Evolutionary conservation across 2,113 vertebrate genomes (phyloP).

Genomic region (Amazona vittata): DNA sequence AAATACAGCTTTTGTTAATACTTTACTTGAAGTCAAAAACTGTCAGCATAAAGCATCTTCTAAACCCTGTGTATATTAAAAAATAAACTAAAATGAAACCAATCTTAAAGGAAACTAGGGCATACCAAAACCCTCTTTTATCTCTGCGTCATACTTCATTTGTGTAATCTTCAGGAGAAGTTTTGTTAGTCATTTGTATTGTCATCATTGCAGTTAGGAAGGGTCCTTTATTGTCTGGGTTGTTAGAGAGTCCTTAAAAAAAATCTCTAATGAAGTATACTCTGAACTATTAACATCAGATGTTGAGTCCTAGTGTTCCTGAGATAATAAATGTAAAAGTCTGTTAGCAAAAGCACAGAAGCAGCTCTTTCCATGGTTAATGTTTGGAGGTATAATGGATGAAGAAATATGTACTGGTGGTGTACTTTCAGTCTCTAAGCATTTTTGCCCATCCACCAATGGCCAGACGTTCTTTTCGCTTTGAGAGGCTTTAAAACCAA

Average conservation of each 20-base stretch:
- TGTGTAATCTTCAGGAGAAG: background rate
- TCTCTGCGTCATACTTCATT: background rate
- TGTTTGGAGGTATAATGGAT: background rate
- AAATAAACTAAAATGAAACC: constrained; percentile 24
- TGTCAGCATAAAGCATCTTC: background rate
- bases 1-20: constrained; percentile 1
- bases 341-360: background rate
- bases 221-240: background rate
- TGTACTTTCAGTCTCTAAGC: background rate
- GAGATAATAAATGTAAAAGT: background rate
- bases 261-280: background rate
- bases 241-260: background rate
- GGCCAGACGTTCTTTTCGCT: background rate
- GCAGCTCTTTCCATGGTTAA: background rate
- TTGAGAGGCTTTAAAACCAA: background rate
- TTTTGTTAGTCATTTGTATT: background rate
- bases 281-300: background rate
- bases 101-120: constrained; percentile 7
- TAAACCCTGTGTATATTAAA: constrained; percentile 30
- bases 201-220: background rate
- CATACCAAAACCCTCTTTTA: background rate
- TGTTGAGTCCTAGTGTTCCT: background rate
- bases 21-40: background rate
- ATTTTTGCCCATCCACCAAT: background rate
- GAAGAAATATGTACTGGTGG: background rate